Evolutionary conservation across 2,113 vertebrate species (phyloP).

Genomic region (Callipepla californica): DNA sequence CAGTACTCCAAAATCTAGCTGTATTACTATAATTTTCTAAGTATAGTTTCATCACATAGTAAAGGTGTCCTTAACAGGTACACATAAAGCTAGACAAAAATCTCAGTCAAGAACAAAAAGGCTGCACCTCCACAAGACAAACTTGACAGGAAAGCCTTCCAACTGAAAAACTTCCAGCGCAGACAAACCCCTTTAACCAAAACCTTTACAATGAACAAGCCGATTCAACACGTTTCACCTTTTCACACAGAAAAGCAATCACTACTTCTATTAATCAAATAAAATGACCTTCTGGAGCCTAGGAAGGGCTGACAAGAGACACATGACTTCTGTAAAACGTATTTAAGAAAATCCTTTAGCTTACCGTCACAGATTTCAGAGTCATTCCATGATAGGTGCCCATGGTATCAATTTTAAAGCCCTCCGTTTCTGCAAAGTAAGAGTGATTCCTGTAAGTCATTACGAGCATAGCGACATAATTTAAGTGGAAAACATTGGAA

Average conservation of each 20-base stretch:
- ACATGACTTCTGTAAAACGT: neutral
- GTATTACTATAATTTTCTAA: neutral
- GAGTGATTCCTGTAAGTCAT: neutral
- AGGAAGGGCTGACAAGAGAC: neutral
- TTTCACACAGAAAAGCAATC: neutral
- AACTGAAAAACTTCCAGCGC: neutral
- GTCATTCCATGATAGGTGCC: constrained; percentile 99
- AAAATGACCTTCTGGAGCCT: neutral
- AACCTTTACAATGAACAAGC: neutral
- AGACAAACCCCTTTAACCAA: neutral
- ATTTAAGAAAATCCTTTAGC: constrained; percentile 34
- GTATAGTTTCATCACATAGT: neutral
- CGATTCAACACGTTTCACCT: neutral
- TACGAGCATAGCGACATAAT: accelerated
- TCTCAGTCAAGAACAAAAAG: neutral
- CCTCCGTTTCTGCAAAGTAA: constrained; percentile 91
- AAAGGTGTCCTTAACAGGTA: neutral
- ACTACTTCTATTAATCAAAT: neutral
- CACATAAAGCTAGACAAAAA: neutral
- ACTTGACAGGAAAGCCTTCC: neutral
- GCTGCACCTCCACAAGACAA: neutral
- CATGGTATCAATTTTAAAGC: constrained; percentile 99
- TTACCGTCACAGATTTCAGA: constrained; percentile 98
- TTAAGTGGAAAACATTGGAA: neutral
- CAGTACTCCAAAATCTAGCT: neutral